Percentiles rank a stretch among this genome's conserved stretches.
phyloP scores from a whole-genome alignment of 2,113 vertebrate genomes.

The Myotis lucifugus region DNA sequence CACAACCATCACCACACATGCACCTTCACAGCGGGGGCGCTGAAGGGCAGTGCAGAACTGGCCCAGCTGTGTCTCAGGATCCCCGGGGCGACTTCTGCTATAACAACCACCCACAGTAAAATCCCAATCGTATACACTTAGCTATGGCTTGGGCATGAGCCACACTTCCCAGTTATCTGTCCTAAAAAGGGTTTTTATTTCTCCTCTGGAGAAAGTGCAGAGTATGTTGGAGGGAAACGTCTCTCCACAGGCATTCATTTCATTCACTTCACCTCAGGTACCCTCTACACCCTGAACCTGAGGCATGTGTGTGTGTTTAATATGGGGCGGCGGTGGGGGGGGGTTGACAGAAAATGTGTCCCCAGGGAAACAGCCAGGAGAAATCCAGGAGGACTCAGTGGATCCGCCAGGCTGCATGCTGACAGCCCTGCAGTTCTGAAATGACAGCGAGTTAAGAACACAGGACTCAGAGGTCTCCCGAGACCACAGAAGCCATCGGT shows the following conservation, averaged over 20 bases:
- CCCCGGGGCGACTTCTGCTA: not conserved
- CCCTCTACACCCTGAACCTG: constrained; percentile 39
- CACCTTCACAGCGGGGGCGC: rapidly evolving
- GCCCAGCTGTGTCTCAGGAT: not conserved
- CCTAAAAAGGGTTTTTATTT: constrained; percentile 61
- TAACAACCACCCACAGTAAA: not conserved
- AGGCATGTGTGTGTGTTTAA: not conserved
- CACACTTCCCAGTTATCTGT: constrained; percentile 38
- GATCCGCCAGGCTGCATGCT: not conserved
- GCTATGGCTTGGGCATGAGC: not conserved
- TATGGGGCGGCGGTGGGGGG: not conserved
- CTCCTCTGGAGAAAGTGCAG: not conserved
- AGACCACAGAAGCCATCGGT: not conserved
- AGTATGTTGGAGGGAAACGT: not conserved
- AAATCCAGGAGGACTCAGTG: not conserved
- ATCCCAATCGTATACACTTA: not conserved
- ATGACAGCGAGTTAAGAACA: constrained; percentile 22
- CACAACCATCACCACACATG: rapidly evolving
- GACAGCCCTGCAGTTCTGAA: not conserved
- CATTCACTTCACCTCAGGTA: constrained; percentile 18
- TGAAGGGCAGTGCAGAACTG: rapidly evolving
- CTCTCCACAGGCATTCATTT: constrained; percentile 60
- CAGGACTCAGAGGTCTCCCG: not conserved
- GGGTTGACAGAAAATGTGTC: constrained; percentile 4
- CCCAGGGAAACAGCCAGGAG: not conserved